Percentiles rank a stretch among this genome's conserved stretches.
These are phyloP conservation scores for Tolypeutes matacus DNA, from an alignment of 2,797 vertebrate genomes.

Conservation along the genomic window DNA sequence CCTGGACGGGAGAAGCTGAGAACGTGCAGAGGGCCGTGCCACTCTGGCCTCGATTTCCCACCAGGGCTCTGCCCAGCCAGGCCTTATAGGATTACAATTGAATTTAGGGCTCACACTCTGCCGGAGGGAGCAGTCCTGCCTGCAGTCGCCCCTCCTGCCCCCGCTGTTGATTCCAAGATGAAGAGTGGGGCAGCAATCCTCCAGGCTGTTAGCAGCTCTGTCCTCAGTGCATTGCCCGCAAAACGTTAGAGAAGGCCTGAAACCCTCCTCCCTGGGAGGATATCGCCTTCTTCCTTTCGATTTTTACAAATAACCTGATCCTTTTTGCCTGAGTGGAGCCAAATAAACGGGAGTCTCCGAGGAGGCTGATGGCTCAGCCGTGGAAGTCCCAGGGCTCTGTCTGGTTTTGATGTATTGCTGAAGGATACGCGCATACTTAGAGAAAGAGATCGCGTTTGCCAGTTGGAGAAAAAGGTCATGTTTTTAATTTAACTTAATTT, in stretches of 20 bases:
- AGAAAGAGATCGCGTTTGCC: slow-evolving; percentile 73
- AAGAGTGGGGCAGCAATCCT: neutral
- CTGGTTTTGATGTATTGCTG: slow-evolving; percentile 81
- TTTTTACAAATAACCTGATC: slow-evolving; percentile 82
- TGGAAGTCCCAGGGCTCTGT: slow-evolving; percentile 67
- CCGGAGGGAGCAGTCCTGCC: slow-evolving; percentile 18
- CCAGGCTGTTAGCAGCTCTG: slow-evolving; percentile 41
- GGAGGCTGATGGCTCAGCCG: slow-evolving; percentile 69
- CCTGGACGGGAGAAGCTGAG: neutral
- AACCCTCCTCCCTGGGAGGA: slow-evolving; percentile 75
- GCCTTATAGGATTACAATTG: slow-evolving; percentile 46
- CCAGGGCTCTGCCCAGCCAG: neutral
- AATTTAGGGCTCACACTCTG: neutral
- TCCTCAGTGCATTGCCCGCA: slow-evolving; percentile 61
- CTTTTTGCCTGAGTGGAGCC: slow-evolving; percentile 73
- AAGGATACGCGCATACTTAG: slow-evolving; percentile 66
- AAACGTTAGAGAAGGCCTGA: slow-evolving; percentile 72
- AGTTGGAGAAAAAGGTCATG: slow-evolving; percentile 80
- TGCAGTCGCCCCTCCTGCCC: accelerated
- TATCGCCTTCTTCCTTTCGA: slow-evolving; percentile 83
- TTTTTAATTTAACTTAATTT: slow-evolving; percentile 83
- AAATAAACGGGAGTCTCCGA: slow-evolving; percentile 72
- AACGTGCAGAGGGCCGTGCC: neutral
- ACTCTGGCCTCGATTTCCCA: neutral
- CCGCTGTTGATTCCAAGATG: neutral